Conservation (phyloP, 2,888 invertebrate genomes). For the Ellobium chinense region DNA sequence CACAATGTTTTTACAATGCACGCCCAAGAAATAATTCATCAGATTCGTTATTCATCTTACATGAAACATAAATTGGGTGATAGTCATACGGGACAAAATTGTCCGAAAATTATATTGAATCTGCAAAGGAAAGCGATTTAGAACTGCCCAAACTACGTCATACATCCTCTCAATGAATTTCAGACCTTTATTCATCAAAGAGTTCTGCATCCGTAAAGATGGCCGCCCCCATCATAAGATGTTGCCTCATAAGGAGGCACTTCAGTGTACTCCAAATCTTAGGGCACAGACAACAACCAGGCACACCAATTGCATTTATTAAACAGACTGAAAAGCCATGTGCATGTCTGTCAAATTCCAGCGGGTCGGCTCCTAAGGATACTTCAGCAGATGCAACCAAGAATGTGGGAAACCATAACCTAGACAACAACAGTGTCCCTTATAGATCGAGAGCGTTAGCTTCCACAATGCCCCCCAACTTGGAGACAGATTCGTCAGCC, state of each 20-base stretch:
- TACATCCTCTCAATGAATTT: too few species aligned
- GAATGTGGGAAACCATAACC: background rate
- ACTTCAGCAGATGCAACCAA: background rate
- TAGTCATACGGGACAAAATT: too few species aligned
- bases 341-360: background rate
- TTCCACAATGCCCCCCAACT: too few species aligned
- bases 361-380: background rate
- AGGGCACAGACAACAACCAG: background rate
- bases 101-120: too few species aligned
- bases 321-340: background rate
- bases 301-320: background rate
- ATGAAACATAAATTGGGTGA: too few species aligned
- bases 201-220: background rate
- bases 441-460: background rate
- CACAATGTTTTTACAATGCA: too few species aligned
- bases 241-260: background rate
- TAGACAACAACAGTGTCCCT: background rate
- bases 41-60: too few species aligned
- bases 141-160: too few species aligned
- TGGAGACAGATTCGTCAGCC: background rate
- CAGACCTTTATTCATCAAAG: background rate
- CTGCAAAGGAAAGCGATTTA: too few species aligned
- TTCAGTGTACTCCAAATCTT: background rate
- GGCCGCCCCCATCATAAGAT: background rate
- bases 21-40: too few species aligned